Evolutionary conservation across 2,797 vertebrate genomes (phyloP).

Genomic region (Pseudomugil gertrudae): DNA sequence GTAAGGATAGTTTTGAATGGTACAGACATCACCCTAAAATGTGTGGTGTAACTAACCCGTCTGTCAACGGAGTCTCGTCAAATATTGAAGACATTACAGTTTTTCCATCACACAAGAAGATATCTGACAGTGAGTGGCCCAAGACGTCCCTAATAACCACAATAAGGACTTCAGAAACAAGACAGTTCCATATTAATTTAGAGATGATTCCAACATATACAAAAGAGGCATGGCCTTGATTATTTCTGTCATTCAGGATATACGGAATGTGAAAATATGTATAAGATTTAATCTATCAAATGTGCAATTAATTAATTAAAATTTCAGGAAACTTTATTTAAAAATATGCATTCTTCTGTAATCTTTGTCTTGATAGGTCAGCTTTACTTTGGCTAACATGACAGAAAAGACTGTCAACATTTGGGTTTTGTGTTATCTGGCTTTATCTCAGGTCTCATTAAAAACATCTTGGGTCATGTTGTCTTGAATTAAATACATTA

Average conservation of each 20-base stretch:
- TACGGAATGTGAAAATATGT: conserved; percentile 24
- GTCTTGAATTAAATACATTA: too few species aligned
- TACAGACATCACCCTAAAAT: conserved; percentile 66
- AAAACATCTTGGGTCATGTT: too few species aligned
- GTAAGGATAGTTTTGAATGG: conserved; percentile 59
- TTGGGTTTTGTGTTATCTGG: too few species aligned
- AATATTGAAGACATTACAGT: conserved; percentile 20
- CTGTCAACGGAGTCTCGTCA: conserved; percentile 8
- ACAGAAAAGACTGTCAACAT: too few species aligned
- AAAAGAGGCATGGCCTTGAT: conserved; percentile 75
- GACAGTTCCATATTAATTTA: conserved; percentile 64
- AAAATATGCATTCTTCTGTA: conserved; percentile 11
- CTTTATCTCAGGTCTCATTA: too few species aligned
- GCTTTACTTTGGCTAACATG: background rate
- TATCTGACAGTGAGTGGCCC: background rate
- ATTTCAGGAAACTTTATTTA: conserved; percentile 40
- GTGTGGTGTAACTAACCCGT: conserved; percentile 26
- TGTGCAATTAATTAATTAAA: conserved; percentile 10
- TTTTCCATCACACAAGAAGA: conserved; percentile 26
- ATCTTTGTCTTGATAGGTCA: background rate
- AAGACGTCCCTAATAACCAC: conserved; percentile 48
- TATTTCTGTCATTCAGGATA: conserved; percentile 5
- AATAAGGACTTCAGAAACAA: conserved; percentile 65
- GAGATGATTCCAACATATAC: conserved; percentile 71
- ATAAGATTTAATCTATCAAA: conserved; percentile 21